These are phyloP conservation scores for Fregetta grallaria DNA, from an alignment of 2,113 vertebrate species.

Conservation along the genomic window DNA sequence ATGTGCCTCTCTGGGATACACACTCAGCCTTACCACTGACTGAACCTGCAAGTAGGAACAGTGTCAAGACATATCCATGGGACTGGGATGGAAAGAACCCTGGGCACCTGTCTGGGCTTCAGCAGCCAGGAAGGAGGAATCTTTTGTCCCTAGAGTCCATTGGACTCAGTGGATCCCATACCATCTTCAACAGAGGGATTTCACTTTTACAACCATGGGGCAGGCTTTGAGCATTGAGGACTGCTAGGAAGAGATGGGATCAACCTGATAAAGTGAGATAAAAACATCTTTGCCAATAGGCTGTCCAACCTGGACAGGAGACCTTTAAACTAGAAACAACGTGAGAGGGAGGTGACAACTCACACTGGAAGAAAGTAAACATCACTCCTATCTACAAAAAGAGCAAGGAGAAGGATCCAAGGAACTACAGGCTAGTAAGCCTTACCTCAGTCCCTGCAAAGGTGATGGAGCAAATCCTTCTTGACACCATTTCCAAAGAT, in stretches of 20 bases:
- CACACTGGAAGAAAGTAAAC: not conserved
- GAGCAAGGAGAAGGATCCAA: not conserved
- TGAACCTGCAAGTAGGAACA: not conserved
- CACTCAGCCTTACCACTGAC: not conserved
- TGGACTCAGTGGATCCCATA: not conserved
- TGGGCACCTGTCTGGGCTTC: not conserved
- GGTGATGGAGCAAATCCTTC: not conserved
- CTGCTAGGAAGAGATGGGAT: not conserved
- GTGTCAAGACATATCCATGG: not conserved
- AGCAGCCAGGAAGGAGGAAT: not conserved
- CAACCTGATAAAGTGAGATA: not conserved
- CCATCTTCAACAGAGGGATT: not conserved
- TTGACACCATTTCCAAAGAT: not conserved
- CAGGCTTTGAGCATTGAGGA: not conserved
- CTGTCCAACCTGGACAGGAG: not conserved
- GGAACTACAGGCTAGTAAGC: not conserved
- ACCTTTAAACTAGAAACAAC: not conserved
- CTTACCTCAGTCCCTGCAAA: not conserved
- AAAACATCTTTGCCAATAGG: not conserved
- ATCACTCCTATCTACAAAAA: not conserved
- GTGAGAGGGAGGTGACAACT: not conserved
- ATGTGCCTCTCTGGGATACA: not conserved
- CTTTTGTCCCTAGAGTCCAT: too few species aligned
- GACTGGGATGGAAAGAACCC: not conserved
- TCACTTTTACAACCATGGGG: not conserved